Percentiles rank a stretch among this genome's conserved stretches.
Evolutionary conservation across 2,888 invertebrate species (phyloP).

Genomic region (Noctua fimbriata): DNA sequence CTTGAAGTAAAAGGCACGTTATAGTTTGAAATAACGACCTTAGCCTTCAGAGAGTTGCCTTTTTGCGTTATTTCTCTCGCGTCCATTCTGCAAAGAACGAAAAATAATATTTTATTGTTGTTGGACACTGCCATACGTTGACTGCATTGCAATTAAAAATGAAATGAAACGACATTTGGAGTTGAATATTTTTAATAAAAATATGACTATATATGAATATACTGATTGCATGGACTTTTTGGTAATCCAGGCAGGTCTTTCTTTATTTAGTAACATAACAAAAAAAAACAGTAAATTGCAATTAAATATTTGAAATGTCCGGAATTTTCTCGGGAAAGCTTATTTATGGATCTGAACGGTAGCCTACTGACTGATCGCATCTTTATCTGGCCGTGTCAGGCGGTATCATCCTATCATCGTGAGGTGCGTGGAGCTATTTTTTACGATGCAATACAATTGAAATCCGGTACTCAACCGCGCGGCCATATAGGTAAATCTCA

Average conservation of each 20-base stretch:
- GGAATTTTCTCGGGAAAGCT: not conserved
- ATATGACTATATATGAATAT: too few relatives aligned
- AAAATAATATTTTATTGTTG: slow-evolving; percentile 9
- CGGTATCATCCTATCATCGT: slow-evolving; percentile 1
- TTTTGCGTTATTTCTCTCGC: slow-evolving; percentile 67
- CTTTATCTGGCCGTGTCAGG: not conserved
- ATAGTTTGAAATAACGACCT: slow-evolving; percentile 69
- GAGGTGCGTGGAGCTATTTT: not conserved
- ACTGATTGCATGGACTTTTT: not conserved
- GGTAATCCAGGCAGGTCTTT: not conserved
- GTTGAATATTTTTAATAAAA: not conserved
- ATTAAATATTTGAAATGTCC: not conserved
- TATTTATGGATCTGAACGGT: not conserved
- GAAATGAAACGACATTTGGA: slow-evolving; percentile 4
- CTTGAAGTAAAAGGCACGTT: slow-evolving; percentile 70
- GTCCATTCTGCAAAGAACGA: slow-evolving; percentile 70
- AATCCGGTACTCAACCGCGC: slow-evolving; percentile 3
- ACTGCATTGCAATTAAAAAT: not conserved
- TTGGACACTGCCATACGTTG: not conserved
- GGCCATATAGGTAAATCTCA: not conserved
- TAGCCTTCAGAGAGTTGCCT: slow-evolving; percentile 70
- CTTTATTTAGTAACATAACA: not conserved
- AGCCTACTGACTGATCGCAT: not conserved
- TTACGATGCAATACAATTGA: not conserved
- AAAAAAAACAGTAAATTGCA: not conserved